A percentile compares a stretch with the other conserved stretches of the same genome.
Evolutionary conservation across 2,113 vertebrate genomes (phyloP).

Genomic region (Salvelinus fontinalis): DNA sequence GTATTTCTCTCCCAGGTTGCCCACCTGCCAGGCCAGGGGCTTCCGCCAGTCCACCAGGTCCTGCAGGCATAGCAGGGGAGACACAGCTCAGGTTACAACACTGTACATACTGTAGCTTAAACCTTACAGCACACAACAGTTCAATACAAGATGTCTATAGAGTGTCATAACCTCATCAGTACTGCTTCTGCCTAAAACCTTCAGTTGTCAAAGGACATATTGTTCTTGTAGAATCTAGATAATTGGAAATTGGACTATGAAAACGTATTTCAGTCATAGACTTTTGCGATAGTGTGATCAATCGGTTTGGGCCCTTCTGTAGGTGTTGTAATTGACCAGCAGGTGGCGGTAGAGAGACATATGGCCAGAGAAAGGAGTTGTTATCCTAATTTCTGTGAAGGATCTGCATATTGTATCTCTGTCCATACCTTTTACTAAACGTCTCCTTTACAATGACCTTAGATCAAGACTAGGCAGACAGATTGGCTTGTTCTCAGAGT

Average conservation of each 20-base stretch:
- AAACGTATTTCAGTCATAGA: too few relatives aligned
- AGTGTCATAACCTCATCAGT: too few relatives aligned
- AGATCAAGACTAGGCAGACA: not conserved
- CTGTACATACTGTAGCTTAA: not conserved
- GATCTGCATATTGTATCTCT: not conserved
- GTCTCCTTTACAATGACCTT: not conserved
- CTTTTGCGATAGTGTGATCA: too few relatives aligned
- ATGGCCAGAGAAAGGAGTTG: not conserved
- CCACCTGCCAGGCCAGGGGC: conserved; percentile 95
- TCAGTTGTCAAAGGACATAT: too few relatives aligned
- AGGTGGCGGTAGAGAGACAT: not conserved
- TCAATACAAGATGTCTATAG: too few relatives aligned
- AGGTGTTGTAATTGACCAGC: not conserved
- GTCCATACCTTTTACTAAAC: not conserved
- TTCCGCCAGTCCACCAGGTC: conserved; percentile 95
- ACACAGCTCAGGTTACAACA: not conserved
- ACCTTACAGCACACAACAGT: too few relatives aligned
- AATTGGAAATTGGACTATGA: too few relatives aligned
- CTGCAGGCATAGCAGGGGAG: conserved; percentile 61
- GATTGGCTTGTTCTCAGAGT: too few relatives aligned
- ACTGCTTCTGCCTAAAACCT: too few relatives aligned
- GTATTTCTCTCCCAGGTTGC: conserved; percentile 90
- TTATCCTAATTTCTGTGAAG: not conserved
- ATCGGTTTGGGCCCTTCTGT: not conserved
- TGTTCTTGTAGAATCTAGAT: too few relatives aligned